Conservation (phyloP, 2,113 vertebrate species). For the Empidonax alnorum region DNA sequence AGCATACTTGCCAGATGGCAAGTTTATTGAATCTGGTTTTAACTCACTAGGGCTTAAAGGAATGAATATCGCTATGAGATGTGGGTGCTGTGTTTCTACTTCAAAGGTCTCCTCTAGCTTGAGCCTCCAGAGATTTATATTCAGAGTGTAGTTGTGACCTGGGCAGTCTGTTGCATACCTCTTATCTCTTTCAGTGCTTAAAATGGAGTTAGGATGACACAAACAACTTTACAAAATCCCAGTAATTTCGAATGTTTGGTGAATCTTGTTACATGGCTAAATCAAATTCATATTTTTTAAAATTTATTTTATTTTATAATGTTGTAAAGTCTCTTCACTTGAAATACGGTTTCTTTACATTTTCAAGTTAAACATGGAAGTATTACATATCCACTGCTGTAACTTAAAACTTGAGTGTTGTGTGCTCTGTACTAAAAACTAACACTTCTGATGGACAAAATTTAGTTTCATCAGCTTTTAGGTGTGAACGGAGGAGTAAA, state of each 20-base stretch:
- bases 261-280: neutral
- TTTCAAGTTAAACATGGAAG: neutral
- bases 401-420: neutral
- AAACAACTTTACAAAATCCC: neutral
- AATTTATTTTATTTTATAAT: neutral
- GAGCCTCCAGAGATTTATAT: neutral
- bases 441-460: neutral
- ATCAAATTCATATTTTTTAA: neutral
- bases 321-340: neutral
- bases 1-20: constrained; percentile 48
- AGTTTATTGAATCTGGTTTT: constrained; percentile 51
- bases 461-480: neutral
- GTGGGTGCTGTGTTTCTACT: neutral
- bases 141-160: neutral
- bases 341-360: neutral
- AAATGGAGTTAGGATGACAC: neutral
- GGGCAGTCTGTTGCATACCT: neutral
- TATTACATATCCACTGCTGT: neutral
- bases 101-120: constrained; percentile 42
- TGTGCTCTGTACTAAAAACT: neutral
- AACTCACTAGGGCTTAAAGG: constrained; percentile 31
- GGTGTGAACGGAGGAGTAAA: neutral
- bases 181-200: neutral
- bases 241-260: neutral
- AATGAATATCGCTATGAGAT: neutral